Evolutionary conservation across 1,140 invertebrate species (phyloP), one percentile per base, ranked within the genome.

Genomic region (Euglossa dilemma): DNA sequence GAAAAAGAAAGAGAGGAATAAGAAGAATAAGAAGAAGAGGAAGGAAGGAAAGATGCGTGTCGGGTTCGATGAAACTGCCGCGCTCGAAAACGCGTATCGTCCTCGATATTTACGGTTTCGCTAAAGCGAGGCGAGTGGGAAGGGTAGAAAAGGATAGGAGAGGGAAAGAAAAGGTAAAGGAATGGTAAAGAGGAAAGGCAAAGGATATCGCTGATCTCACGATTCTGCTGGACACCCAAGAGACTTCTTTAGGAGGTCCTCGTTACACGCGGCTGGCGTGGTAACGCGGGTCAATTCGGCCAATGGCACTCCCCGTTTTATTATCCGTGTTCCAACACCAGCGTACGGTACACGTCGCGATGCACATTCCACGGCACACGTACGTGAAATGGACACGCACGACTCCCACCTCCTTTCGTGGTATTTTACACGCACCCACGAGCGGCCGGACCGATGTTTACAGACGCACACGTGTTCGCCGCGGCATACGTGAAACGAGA

Each of bases 261-360:
- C 20, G 18, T 5, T 70, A 25, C 11, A 25, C 45, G 45, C 14
- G 7, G 16, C 2, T 1, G 45, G 43, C 7, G n/a, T 50, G 43
- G n/a, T 50, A 69, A 69, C 61, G 67, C 18, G 85, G 80, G 87
- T 90, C 85, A 88, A 90, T 90, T 89, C 89, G 89, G 80, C 83
- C 83, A 87, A 88, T 87, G 89, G 85, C 89, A 90, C 89, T 90
- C 87, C 89, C 85, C 56, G 83, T 87, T 88, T 87, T 87, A 77
- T 84, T 85, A 81, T 75, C 74, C 73, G 28, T 71, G 6, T 54
- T 78, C 69, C 25, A 28, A 71, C 18, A 78, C 81, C 6, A 3
- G 18, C 20, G 18, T 6, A 64, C 84, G 23, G 25, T 43, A 57
- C 72, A 63, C n/a, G 16, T 43, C 63, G 47, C 56, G 74, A 66